Conservation (phyloP, 2,113 vertebrate genomes). For the Oreocharis arfaki region DNA sequence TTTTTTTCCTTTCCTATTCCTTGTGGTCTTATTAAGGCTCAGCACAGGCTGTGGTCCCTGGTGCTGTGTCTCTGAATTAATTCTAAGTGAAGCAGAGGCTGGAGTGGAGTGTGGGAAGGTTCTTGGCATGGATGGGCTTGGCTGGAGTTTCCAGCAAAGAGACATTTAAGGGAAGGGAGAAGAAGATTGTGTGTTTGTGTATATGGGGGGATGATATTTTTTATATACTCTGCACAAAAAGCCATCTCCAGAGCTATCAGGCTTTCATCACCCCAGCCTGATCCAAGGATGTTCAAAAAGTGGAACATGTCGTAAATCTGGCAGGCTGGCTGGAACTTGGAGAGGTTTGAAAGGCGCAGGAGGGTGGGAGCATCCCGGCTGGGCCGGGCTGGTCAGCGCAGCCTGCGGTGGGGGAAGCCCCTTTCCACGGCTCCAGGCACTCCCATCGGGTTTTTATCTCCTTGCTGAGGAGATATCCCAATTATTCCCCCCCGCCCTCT, state of each 20-base stretch:
- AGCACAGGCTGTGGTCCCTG: background rate
- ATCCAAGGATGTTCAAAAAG: conserved; percentile 57
- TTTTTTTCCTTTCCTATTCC: background rate
- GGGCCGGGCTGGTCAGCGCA: background rate
- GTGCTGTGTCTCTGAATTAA: background rate
- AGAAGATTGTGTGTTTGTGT: background rate
- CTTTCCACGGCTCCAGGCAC: background rate
- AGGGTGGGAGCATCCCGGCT: background rate
- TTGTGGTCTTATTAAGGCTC: background rate
- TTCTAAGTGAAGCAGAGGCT: conserved; percentile 16
- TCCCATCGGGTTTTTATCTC: background rate
- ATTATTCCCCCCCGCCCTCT: background rate
- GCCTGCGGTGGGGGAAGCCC: background rate
- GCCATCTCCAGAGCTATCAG: conserved; percentile 37
- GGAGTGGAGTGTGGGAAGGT: background rate
- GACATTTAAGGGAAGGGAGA: background rate
- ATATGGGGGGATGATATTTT: background rate
- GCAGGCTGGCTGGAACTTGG: conserved; percentile 23
- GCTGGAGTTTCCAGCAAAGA: background rate
- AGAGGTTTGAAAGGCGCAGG: conserved; percentile 17
- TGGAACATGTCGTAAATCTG: conserved; percentile 53
- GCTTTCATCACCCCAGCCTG: conserved; percentile 51
- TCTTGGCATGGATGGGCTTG: background rate
- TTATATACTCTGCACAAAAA: background rate
- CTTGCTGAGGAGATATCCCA: background rate